Conservation (phyloP, 2,113 vertebrate genomes). For the Oncorhynchus masou region DNA sequence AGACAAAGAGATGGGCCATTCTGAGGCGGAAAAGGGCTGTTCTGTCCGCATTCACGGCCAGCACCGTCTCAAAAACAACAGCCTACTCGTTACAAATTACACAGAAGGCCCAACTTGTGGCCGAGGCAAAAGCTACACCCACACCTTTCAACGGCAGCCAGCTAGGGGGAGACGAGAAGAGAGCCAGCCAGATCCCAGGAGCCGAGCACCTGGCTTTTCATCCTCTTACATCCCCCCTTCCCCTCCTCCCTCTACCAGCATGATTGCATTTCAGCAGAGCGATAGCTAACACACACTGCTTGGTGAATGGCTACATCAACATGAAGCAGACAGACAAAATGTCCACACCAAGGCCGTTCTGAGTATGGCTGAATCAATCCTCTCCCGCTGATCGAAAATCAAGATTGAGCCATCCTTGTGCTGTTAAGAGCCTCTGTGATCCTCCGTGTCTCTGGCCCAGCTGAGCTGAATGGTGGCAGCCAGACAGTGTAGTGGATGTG, state of each 20-base stretch:
- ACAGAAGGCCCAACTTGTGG: not conserved
- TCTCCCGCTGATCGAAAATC: not conserved
- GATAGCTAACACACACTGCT: not conserved
- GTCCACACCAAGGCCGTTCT: not conserved
- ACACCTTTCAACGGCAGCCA: not conserved
- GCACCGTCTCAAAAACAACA: not conserved
- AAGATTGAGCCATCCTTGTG: not conserved
- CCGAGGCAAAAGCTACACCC: not conserved
- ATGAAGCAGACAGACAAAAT: not conserved
- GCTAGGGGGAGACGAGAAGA: not conserved
- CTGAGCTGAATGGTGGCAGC: not conserved
- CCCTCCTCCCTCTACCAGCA: not conserved
- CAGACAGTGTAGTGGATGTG: not conserved
- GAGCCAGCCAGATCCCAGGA: not conserved
- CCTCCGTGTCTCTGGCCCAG: not conserved
- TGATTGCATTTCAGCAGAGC: constrained; percentile 2
- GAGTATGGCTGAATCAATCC: not conserved
- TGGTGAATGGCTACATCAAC: not conserved
- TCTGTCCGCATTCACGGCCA: not conserved
- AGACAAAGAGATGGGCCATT: constrained; percentile 3
- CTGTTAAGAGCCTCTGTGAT: not conserved
- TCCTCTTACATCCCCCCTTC: not conserved
- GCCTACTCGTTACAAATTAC: not conserved
- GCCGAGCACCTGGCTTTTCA: not conserved
- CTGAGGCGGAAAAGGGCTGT: not conserved